These are phyloP conservation scores for Chloroceryle inda DNA, from an alignment of 2,797 vertebrate genomes.

Conservation along the genomic window DNA sequence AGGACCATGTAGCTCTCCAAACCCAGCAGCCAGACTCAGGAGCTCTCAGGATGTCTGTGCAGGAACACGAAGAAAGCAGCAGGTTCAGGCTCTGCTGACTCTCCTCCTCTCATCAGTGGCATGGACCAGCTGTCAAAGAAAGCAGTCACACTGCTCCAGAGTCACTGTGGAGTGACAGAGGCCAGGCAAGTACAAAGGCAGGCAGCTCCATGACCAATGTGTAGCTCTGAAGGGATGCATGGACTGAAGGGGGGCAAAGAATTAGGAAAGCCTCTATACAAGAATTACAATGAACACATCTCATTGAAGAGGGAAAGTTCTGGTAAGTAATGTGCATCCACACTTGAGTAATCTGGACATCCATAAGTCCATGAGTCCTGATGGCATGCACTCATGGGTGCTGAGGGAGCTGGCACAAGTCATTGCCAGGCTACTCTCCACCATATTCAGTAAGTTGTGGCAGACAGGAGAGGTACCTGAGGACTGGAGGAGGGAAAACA, in stretches of 20 bases:
- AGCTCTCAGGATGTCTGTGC: background rate
- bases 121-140: background rate
- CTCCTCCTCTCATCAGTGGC: background rate
- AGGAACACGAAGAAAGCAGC: background rate
- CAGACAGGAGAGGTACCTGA: too few species aligned
- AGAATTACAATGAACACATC: background rate
- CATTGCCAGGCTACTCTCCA: too few species aligned
- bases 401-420: too few species aligned
- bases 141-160: background rate
- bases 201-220: background rate
- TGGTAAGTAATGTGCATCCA: background rate
- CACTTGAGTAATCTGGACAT: too few species aligned
- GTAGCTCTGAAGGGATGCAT: background rate
- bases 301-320: background rate
- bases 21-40: background rate
- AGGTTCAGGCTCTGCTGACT: background rate
- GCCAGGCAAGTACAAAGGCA: background rate
- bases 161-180: background rate
- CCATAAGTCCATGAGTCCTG: too few species aligned
- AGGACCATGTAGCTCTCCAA: accelerated
- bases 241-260: background rate
- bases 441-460: too few species aligned
- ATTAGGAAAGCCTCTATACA: background rate
- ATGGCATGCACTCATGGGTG: too few species aligned
- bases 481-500: too few species aligned